Base-by-base conservation (phyloP, 2,113 vertebrate species). In the Protomyctophum bolini region DNA sequence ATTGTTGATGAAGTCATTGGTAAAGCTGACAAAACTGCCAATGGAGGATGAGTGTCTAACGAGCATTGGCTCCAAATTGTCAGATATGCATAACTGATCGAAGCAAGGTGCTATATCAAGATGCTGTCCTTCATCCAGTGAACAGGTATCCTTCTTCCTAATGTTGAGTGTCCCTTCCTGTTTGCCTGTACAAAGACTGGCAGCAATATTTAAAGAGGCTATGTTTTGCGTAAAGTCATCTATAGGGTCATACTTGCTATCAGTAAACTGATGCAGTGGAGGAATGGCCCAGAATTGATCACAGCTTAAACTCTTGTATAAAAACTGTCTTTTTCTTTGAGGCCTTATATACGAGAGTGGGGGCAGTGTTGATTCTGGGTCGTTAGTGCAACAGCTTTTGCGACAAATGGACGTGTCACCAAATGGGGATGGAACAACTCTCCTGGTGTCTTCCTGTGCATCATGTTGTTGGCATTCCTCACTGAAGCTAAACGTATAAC, bases 181-280 rank as follows among this genome's bases (percentile, higher is more conserved):
- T 59, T 46, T 56, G 10, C 11, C 62, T 2, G 70, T 75, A 57
- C 81, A 80, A 55, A 77, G 77, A 52, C 8, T 70, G 0, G 76
- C 57, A 3, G 63, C 81, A 55, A 80, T 71, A 56, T 79, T 61
- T 64, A 76, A 78, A 7, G 81, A 91, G 33, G 81, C 81, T 41
- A 89, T 21, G 6, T 83, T 80, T 14, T 88, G 82, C 51, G 82
- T 75, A 66, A 87, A 64, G 46, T 86, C 86, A 47, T 92, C 86
- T 61, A 90, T 55, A 45, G 70, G 72, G 28, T 57, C 72, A 10
- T 2, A 61, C 63, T 84, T 82, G 7, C 81, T 68, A 83, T 92
- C 88, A 62, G 91, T 86, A 86, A 93, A 94, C 64, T 90, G 85
- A 64, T 63, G 29, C 0, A 92, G 92, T 50, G 92, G 91, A 70